Evolutionary conservation across 1,140 invertebrate species (phyloP).

Genomic region (Apolygus lucorum): DNA sequence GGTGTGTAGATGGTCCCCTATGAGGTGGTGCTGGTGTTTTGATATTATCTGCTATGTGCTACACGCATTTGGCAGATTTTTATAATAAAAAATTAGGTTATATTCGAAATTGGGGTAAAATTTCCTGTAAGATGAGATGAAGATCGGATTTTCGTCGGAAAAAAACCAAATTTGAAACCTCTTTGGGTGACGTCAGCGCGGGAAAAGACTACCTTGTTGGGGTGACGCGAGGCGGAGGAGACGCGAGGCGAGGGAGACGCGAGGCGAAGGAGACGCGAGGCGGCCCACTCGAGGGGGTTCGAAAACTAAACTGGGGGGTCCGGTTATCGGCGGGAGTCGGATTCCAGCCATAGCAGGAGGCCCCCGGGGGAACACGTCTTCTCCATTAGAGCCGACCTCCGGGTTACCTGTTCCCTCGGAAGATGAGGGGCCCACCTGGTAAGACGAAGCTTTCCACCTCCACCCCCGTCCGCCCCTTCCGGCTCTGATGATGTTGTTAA

Average conservation of each 20-base stretch:
- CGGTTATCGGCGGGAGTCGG: conserved; percentile 14
- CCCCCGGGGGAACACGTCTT: neutral
- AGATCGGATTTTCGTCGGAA: too few species aligned
- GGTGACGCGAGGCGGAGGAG: neutral
- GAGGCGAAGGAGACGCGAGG: neutral
- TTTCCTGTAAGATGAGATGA: too few species aligned
- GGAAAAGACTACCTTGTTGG: too few species aligned
- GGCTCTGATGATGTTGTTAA: conserved; percentile 7
- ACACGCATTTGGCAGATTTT: too few species aligned
- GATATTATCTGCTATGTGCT: too few species aligned
- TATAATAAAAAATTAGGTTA: too few species aligned
- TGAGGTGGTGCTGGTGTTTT: too few species aligned
- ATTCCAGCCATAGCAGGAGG: neutral
- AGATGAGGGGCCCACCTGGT: conserved; percentile 9
- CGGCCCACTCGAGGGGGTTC: neutral
- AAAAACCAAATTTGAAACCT: too few species aligned
- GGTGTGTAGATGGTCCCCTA: too few species aligned
- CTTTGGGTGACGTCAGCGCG: too few species aligned
- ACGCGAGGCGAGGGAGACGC: neutral
- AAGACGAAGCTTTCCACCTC: too few species aligned
- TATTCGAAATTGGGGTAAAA: too few species aligned
- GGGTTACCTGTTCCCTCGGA: neutral
- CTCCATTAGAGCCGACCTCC: neutral
- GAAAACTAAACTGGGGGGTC: conserved; percentile 13
- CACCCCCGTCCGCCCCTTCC: neutral